phyloP scores from a whole-genome alignment of 2,888 invertebrate species.

The Drosophila infuscata region DNA sequence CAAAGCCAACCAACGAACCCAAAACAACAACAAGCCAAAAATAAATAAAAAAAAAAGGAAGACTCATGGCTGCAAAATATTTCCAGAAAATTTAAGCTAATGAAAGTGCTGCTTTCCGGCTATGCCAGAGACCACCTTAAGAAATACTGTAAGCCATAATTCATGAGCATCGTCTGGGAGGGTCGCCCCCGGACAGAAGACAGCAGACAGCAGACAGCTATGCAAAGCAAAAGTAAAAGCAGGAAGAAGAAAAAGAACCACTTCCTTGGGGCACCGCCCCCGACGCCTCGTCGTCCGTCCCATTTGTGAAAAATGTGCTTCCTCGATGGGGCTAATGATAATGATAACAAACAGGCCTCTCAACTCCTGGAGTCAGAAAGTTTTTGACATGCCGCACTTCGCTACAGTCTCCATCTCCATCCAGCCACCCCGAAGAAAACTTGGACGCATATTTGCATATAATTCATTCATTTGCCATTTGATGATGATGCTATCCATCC shows the following conservation, averaged over 20 bases:
- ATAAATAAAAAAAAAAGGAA: slow-evolving; percentile 7
- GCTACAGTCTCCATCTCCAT: slow-evolving; percentile 6
- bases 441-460: slow-evolving; percentile 71
- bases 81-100: slow-evolving; percentile 83
- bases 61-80: slow-evolving; percentile 63
- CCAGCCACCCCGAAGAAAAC: not conserved
- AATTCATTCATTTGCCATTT: slow-evolving; percentile 68
- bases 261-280: slow-evolving; percentile 23
- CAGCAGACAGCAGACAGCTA: slow-evolving; percentile 43
- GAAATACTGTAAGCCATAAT: slow-evolving; percentile 82
- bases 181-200: slow-evolving; percentile 29
- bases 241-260: not conserved
- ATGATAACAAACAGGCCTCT: slow-evolving; percentile 80
- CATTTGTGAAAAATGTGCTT: slow-evolving; percentile 56
- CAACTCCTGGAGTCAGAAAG: slow-evolving; percentile 77
- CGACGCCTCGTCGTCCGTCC: not conserved
- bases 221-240: slow-evolving; percentile 48
- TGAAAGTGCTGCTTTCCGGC: slow-evolving; percentile 71
- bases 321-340: slow-evolving; percentile 71
- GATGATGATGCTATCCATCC: slow-evolving; percentile 56
- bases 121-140: slow-evolving; percentile 46
- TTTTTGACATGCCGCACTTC: slow-evolving; percentile 76
- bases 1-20: slow-evolving; percentile 43
- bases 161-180: slow-evolving; percentile 70
- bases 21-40: slow-evolving; percentile 21